These are phyloP conservation scores for Diacarnus erythraeanus DNA, from an alignment of 37 sponge, comb jelly and placozoan species.

Conservation along the genomic window DNA sequence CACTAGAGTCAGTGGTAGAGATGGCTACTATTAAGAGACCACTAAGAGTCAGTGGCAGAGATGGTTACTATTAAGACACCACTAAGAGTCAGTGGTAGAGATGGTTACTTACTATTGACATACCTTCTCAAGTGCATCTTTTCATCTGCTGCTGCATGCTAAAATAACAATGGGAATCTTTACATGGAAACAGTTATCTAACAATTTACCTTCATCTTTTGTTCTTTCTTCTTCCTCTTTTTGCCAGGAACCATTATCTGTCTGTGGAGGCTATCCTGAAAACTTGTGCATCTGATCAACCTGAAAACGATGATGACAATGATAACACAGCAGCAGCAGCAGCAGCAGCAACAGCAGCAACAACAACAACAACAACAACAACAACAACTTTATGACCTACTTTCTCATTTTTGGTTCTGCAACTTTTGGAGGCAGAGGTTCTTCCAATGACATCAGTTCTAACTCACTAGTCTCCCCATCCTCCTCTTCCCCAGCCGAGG, in stretches of 20 bases:
- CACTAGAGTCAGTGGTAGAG: too few species aligned
- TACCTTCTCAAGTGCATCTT: neutral
- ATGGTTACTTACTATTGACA: too few species aligned
- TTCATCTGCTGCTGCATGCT: neutral
- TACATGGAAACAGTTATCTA: neutral
- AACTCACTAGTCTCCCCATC: neutral
- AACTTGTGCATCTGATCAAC: slow-evolving; percentile 8
- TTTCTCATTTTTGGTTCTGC: neutral
- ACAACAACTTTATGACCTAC: neutral
- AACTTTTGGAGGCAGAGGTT: slow-evolving; percentile 8
- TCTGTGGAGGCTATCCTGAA: slow-evolving; percentile 2
- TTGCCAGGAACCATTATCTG: slow-evolving; percentile 12
- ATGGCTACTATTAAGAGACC: too few species aligned
- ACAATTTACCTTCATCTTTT: neutral
- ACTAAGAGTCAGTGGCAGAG: too few species aligned
- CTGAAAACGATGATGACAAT: neutral
- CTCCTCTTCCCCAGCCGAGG: neutral
- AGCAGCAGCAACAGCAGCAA: neutral
- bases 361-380: neutral
- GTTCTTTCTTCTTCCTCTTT: slow-evolving; percentile 24
- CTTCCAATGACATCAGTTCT: slow-evolving; percentile 8
- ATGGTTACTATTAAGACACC: too few species aligned
- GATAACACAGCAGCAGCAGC: neutral
- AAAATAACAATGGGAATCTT: neutral
- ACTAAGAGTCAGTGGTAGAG: too few species aligned